A percentile compares a stretch with the other conserved stretches of the same genome.
phyloP scores from a whole-genome alignment of 2,888 invertebrate species.

The Ctenicera cuprea region DNA sequence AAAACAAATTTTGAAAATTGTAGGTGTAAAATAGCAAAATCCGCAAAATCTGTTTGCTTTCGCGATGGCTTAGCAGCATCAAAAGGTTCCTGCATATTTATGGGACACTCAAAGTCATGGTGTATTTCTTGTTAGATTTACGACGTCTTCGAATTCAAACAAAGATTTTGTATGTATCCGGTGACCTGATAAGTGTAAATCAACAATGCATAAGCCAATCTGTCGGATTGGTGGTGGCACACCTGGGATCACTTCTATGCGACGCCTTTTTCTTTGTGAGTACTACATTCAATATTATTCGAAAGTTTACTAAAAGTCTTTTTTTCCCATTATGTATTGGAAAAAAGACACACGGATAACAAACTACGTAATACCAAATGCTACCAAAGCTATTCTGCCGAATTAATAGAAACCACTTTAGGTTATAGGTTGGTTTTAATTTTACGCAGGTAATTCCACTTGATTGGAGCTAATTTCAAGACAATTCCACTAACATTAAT shows the following conservation, averaged over 20 bases:
- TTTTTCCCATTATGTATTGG: too few species aligned
- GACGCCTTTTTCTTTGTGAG: background rate
- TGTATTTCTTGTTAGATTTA: conserved; percentile 29
- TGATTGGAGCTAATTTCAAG: too few species aligned
- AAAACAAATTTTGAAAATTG: background rate
- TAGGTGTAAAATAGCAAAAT: background rate
- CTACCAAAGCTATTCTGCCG: too few species aligned
- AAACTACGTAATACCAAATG: too few species aligned
- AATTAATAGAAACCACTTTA: too few species aligned
- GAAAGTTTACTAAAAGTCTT: background rate
- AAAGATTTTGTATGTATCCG: conserved; percentile 30
- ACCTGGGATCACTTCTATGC: conserved; percentile 18
- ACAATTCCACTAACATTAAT: too few species aligned
- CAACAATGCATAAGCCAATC: conserved; percentile 37
- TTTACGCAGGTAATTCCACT: too few species aligned
- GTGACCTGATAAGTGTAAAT: conserved; percentile 34
- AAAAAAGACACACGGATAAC: too few species aligned
- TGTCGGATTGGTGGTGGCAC: conserved; percentile 8
- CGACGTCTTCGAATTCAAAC: conserved; percentile 30
- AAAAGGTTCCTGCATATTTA: conserved; percentile 31
- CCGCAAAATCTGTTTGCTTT: conserved; percentile 3
- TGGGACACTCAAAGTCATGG: conserved; percentile 25
- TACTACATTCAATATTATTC: too few species aligned
- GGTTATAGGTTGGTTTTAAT: too few species aligned
- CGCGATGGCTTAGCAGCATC: conserved; percentile 7